phyloP scores from a whole-genome alignment of 1,140 invertebrate genomes.

The Andricus grossulariae region DNA sequence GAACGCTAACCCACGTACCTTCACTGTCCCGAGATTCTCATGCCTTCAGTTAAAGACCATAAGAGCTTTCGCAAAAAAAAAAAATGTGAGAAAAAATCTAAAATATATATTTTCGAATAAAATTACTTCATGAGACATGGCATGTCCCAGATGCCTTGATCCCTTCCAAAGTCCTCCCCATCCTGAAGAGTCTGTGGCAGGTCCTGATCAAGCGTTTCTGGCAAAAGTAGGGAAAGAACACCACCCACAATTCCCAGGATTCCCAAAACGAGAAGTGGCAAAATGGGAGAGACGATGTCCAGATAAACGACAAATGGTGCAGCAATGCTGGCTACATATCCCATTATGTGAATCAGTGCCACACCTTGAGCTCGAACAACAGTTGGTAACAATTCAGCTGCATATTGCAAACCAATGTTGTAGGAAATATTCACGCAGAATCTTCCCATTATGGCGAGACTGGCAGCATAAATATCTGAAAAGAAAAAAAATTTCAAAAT shows the following conservation, averaged over 20 bases:
- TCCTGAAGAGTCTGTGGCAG: slow-evolving; percentile 89
- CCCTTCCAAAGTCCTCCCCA: slow-evolving; percentile 88
- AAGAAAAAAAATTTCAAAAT: slow-evolving; percentile 43
- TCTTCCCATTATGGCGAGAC: slow-evolving; percentile 85
- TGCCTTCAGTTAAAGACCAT: too few relatives aligned
- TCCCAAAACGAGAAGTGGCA: slow-evolving; percentile 87
- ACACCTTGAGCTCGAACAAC: slow-evolving; percentile 90
- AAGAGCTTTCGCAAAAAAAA: too few relatives aligned
- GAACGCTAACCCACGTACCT: too few relatives aligned
- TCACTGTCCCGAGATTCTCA: too few relatives aligned
- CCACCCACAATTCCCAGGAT: slow-evolving; percentile 84
- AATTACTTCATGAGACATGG: slow-evolving; percentile 82
- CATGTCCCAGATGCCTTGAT: slow-evolving; percentile 86
- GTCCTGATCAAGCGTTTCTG: slow-evolving; percentile 89
- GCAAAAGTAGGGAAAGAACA: slow-evolving; percentile 83
- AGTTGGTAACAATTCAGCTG: slow-evolving; percentile 90
- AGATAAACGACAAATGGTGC: slow-evolving; percentile 90
- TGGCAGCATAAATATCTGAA: slow-evolving; percentile 81
- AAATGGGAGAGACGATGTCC: slow-evolving; percentile 80
- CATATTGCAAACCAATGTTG: slow-evolving; percentile 92
- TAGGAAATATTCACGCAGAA: slow-evolving; percentile 92
- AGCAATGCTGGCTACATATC: slow-evolving; percentile 88
- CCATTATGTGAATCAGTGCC: slow-evolving; percentile 89
- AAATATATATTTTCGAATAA: not conserved
- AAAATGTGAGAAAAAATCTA: too few relatives aligned